Evolutionary conservation across 1,140 invertebrate genomes (phyloP), one percentile per base, ranked within the genome.

Genomic region (Tetramorium simillimum): DNA sequence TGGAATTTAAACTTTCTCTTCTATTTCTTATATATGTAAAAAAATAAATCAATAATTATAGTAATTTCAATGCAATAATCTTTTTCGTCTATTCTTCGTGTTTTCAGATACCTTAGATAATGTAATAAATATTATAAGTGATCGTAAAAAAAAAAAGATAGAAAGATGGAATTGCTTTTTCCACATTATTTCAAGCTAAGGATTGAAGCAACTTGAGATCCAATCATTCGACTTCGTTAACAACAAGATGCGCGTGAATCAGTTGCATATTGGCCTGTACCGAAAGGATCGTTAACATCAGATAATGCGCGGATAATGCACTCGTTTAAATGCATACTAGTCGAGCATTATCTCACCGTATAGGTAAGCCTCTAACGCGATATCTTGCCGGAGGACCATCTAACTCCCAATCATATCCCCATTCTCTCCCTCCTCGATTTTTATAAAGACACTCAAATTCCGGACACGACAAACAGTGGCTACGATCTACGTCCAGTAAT

Each of bases 291-390:
- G 69, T 80, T 85, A 87, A 88, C 77, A 73, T 69, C 24, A 88
- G 85, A 89, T 90, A 92, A 92, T 84, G 87, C 78, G 63, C 86
- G 81, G 93, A 93, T 94, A 94, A 94, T 94, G 92, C 91, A 93
- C 92, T 92, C 90, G 90, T 94, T 94, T 94, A 94, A 94, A 94
- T 94, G 93, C 94, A 94, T 94, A 92, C 93, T 94, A 92, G 92
- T 87, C 86, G 87, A 70, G 86, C 88, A 91, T 92, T 92, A 92
- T 69, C 84, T 92, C 87, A 91, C 69, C 56, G 62, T 46, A 14
- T 70, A 67, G 80, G 82, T 91, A 92, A 92, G 88, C 89, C 82
- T 43, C 51, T 81, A n/a, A 75, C 12, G 33, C 16, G 28, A n/a
- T 63, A 51, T 40, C 21, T 46, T 69, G n/a, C 49, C 60, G 33